Percentiles rank a stretch among this genome's conserved stretches.
phyloP scores from a whole-genome alignment of 2,797 vertebrate genomes.

The Gymnocypris eckloni region DNA sequence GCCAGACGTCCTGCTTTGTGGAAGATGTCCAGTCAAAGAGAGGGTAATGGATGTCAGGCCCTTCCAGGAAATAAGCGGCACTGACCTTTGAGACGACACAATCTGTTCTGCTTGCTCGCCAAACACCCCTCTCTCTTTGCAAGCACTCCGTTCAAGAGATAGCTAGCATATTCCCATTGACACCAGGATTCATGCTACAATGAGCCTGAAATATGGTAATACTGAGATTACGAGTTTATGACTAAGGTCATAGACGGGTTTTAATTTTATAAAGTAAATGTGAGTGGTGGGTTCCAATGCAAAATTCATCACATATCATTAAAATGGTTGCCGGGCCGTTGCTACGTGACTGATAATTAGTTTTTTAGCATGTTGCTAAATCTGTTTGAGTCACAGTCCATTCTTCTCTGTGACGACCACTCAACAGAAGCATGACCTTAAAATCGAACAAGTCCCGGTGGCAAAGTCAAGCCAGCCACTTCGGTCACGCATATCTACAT shows the following conservation, averaged over 20 bases:
- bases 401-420: neutral
- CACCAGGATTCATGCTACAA: conserved; percentile 14
- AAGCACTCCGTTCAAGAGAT: neutral
- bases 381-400: conserved; percentile 11
- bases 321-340: neutral
- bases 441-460: neutral
- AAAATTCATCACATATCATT: neutral
- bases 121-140: neutral
- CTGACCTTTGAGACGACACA: conserved; percentile 52
- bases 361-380: conserved; percentile 5
- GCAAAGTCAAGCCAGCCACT: conserved; percentile 35
- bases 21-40: conserved; percentile 24
- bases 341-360: neutral
- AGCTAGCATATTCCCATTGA: neutral
- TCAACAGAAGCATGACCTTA: conserved; percentile 32
- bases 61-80: conserved; percentile 43
- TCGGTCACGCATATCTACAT: conserved; percentile 2
- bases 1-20: conserved; percentile 21
- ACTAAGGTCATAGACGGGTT: neutral
- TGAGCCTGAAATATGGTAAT: conserved; percentile 10
- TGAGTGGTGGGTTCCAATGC: neutral
- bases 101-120: conserved; percentile 33
- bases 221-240: neutral
- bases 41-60: conserved; percentile 43
- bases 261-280: neutral